Evolutionary conservation across 2,888 invertebrate species (phyloP).

Genomic region (Ischnus inquisitorius): DNA sequence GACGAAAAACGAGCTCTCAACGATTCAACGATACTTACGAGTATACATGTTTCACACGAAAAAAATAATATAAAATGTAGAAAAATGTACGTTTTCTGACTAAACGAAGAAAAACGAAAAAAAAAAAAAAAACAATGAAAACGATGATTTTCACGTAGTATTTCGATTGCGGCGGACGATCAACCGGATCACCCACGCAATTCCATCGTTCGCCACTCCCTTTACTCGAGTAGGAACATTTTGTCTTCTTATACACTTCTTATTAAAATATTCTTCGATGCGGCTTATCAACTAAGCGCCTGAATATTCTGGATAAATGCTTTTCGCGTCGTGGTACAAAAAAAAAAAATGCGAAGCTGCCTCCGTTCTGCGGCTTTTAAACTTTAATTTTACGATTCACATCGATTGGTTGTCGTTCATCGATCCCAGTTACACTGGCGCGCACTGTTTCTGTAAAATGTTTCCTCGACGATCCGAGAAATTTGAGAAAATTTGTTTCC

Average conservation of each 20-base stretch:
- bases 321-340: conserved; percentile 28
- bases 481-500: no score
- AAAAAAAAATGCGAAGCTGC: conserved; percentile 27
- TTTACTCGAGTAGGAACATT: conserved; percentile 39
- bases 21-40: conserved; percentile 13
- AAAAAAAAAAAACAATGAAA: conserved; percentile 6
- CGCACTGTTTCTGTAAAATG: no score
- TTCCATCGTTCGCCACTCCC: conserved; percentile 11
- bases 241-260: conserved; percentile 1
- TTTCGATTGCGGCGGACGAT: conserved; percentile 1
- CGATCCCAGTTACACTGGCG: no score
- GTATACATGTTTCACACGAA: conserved; percentile 47
- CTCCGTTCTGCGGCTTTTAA: not conserved
- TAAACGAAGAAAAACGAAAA: conserved; percentile 14
- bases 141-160: not conserved
- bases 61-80: conserved; percentile 59
- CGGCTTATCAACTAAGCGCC: not conserved
- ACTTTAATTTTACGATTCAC: not conserved
- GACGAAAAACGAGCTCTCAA: not conserved
- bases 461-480: no score
- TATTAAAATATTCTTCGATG: not conserved
- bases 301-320: conserved; percentile 47
- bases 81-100: conserved; percentile 46
- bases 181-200: conserved; percentile 32
- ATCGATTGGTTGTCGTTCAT: no score